Conservation (phyloP, 2,888 invertebrate genomes). For the Onchidella celtica region DNA sequence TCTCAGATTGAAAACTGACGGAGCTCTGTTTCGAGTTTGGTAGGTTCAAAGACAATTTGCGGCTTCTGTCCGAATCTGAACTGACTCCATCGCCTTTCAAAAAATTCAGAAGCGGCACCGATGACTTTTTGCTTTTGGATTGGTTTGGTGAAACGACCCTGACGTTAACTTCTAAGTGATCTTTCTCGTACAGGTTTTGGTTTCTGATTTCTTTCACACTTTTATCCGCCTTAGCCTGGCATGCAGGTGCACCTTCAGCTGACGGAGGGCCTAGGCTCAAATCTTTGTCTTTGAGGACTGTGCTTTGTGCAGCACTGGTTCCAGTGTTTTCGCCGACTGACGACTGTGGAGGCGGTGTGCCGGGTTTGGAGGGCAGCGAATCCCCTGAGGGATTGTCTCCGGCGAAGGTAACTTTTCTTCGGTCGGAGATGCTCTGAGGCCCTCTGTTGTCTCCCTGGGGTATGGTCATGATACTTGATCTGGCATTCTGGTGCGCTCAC, state of each 20-base stretch:
- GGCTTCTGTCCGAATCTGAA: constrained; percentile 2
- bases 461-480: constrained; percentile 43
- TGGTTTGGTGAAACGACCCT: constrained; percentile 18
- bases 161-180: constrained; percentile 35
- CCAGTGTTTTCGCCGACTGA: background rate
- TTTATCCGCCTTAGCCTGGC: background rate
- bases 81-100: background rate
- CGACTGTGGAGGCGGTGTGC: background rate
- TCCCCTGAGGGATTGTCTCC: constrained; percentile 34
- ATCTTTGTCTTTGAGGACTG: background rate
- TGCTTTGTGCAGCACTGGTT: background rate
- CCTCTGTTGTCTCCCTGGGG: constrained; percentile 48
- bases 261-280: background rate
- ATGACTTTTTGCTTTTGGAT: constrained; percentile 14
- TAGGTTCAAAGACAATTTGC: constrained; percentile 35
- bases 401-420: constrained; percentile 45
- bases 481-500: background rate
- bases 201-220: constrained; percentile 1
- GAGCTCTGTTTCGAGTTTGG: background rate
- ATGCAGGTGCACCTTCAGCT: background rate
- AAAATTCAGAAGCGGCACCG: constrained; percentile 14
- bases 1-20: background rate
- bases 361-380: background rate
- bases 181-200: constrained; percentile 16
- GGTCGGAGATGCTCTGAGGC: constrained; percentile 44